Evolutionary conservation across 2,888 invertebrate species (phyloP), one percentile per base, ranked within the genome.

Genomic region (Eupithecia dodoneata): DNA sequence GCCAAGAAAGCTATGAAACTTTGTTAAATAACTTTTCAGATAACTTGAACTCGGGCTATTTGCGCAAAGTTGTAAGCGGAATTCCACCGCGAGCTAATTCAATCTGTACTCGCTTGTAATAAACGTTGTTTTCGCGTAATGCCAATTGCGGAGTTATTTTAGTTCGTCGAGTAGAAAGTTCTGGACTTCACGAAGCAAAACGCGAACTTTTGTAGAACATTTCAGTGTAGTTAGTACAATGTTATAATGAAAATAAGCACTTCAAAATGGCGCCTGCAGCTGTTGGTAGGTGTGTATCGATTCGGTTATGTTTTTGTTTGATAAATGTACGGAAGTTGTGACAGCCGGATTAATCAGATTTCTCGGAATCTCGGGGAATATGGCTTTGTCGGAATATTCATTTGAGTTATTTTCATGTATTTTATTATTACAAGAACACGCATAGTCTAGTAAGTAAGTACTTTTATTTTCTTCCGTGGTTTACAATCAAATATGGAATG

Each of bases 11-110:
- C 94, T 94, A 94, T 94, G 95, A 95, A 95, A 95, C 95, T 95
- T 95, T 95, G 95, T 95, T 95, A 94, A 95, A 94, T 95, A 95
- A 95, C 94, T 95, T 95, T 95, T 95, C 94, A 94, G 94, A 95
- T 95, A 95, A 95, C 94, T 95, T 94, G 94, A 94, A 94, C 92
- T 94, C 91, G 88, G 90, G 91, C 89, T 94, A 93, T 94, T 94
- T 94, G 92, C 89, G 88, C 92, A 94, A 93, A 94, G 94, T 93
- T 93, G 92, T 93, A 95, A 93, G 92, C 91, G 93, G 90, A 90
- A 91, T 91, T 89, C 91, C 87, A 90, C 92, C 91, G 89, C 93
- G 90, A 85, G 90, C 92, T 94, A 93, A 94, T 94, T 94, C 92
- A 94, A 94, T 94, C 94, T 94, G 92, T 94, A 91, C 90, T 87